Conservation (phyloP, 1,140 invertebrate species). For the Drosophila lowei region DNA sequence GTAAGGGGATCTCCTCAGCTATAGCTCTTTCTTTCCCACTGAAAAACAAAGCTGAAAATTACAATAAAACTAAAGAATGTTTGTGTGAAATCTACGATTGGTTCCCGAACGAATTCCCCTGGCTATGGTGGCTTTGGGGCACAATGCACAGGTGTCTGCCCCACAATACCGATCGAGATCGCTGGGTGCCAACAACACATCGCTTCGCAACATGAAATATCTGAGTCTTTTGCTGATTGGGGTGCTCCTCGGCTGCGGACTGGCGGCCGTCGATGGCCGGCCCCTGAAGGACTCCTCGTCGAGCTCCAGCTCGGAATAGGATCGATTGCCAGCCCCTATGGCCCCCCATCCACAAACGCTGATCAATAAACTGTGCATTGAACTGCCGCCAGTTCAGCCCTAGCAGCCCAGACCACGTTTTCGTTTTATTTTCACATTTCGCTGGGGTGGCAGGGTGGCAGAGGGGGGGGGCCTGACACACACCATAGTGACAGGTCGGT, state of each 20-base stretch:
- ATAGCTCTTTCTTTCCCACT: too few species aligned
- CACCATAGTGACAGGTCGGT: slow-evolving; percentile 77
- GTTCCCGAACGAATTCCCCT: not conserved
- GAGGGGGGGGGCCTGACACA: slow-evolving; percentile 44
- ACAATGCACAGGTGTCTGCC: too few species aligned
- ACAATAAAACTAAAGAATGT: too few species aligned
- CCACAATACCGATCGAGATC: too few species aligned
- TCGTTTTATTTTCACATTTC: slow-evolving; percentile 47
- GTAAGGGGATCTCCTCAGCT: too few species aligned
- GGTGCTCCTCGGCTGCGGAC: not conserved
- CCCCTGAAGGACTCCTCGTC: not conserved
- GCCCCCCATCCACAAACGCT: too few species aligned
- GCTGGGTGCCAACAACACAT: too few species aligned
- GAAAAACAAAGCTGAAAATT: too few species aligned
- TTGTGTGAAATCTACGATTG: not conserved
- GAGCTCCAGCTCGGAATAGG: not conserved
- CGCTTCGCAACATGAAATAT: not conserved
- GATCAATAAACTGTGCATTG: too few species aligned
- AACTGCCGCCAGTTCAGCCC: too few species aligned
- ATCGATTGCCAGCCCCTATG: too few species aligned
- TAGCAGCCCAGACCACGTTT: slow-evolving; percentile 2
- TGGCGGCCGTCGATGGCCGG: not conserved
- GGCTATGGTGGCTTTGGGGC: too few species aligned
- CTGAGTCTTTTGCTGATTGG: not conserved
- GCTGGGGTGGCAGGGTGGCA: not conserved